Conservation (phyloP, 2,113 vertebrate genomes). For the Salvelinus fontinalis region DNA sequence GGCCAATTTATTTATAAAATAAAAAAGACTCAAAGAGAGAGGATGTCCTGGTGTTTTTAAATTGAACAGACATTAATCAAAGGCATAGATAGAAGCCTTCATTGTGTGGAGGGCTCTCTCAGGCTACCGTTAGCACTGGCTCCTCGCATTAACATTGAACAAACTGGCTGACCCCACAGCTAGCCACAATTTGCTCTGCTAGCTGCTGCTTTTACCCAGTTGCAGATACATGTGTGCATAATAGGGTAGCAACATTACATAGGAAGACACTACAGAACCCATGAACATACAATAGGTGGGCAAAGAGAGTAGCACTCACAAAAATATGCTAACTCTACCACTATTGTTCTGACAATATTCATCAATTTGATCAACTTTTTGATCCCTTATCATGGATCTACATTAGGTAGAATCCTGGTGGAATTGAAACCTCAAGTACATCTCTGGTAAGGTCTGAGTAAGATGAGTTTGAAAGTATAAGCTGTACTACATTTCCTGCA, state of each 20-base stretch:
- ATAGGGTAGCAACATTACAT: neutral
- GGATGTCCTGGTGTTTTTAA: constrained; percentile 30
- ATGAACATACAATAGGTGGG: neutral
- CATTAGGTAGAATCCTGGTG: too few relatives aligned
- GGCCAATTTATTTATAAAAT: constrained; percentile 39
- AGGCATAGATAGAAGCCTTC: neutral
- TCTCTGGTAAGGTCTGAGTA: too few relatives aligned
- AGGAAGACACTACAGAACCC: neutral
- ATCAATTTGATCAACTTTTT: too few relatives aligned
- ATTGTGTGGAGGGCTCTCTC: neutral
- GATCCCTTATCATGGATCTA: too few relatives aligned
- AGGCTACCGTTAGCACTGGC: neutral
- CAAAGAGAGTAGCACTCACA: neutral
- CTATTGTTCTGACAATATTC: neutral
- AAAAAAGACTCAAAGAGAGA: constrained; percentile 32
- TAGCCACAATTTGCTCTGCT: too few relatives aligned
- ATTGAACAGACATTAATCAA: constrained; percentile 50
- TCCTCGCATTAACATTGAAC: neutral
- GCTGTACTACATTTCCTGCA: too few relatives aligned
- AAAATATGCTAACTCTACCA: neutral
- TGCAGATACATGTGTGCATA: neutral
- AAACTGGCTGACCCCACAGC: neutral
- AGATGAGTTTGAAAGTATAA: too few relatives aligned
- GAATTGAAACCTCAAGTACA: too few relatives aligned
- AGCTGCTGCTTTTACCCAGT: neutral